Percentiles rank a stretch among this genome's conserved stretches.
Evolutionary conservation across 2,797 vertebrate species (phyloP).

Genomic region (Chelonia mydas): DNA sequence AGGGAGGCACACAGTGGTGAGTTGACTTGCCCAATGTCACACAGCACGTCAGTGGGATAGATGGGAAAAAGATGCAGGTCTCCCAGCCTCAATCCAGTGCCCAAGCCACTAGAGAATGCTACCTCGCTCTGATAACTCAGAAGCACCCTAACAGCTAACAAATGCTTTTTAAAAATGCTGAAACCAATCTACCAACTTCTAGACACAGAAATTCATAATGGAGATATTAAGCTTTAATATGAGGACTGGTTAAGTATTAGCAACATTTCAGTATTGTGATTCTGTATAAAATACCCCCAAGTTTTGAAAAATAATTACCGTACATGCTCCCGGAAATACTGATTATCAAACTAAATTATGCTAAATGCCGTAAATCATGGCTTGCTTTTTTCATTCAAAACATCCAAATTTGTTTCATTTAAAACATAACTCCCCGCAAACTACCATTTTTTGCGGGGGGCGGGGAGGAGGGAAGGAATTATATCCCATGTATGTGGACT

Average conservation of each 20-base stretch:
- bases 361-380: not conserved
- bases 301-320: constrained; percentile 5
- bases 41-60: not conserved
- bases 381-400: not conserved
- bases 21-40: not conserved
- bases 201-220: not conserved
- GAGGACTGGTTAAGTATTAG: not conserved
- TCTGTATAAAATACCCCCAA: not conserved
- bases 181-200: not conserved
- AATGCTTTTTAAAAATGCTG: not conserved
- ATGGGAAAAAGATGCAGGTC: not conserved
- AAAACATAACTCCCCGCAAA: not conserved
- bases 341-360: not conserved
- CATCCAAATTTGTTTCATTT: not conserved
- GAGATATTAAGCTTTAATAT: not conserved
- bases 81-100: not conserved
- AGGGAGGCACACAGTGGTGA: not conserved
- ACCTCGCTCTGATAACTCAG: not conserved
- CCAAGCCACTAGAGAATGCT: not conserved
- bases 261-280: not conserved
- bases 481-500: fast-evolving
- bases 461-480: not conserved
- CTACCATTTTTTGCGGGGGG: not conserved
- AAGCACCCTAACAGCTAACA: not conserved
- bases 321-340: not conserved